Evolutionary conservation across 2,113 vertebrate species (phyloP).

Genomic region (Sus scrofa): T2T-Sscrofa CM000813.6:84685001-84685500

Average conservation of each 20-base stretch:
- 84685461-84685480: not conserved
- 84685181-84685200: accelerated
- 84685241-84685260: too few relatives aligned
- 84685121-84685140: too few relatives aligned
- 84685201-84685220: not conserved
- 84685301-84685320: too few relatives aligned
- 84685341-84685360: not conserved
- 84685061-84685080: not conserved
- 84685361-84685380: not conserved
- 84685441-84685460: accelerated
- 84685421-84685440: not conserved
- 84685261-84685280: too few relatives aligned
- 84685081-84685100: not conserved
- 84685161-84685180: not conserved
- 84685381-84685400: not conserved
- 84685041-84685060: not conserved
- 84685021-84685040: too few relatives aligned
- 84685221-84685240: too few relatives aligned
- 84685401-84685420: not conserved
- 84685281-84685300: too few relatives aligned
- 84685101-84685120: not conserved
- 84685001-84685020: not conserved
- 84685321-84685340: too few relatives aligned
- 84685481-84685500: not conserved
- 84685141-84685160: not conserved